Conservation (phyloP, 2,888 invertebrate genomes). For the Alloscopus bannaensis region DNA sequence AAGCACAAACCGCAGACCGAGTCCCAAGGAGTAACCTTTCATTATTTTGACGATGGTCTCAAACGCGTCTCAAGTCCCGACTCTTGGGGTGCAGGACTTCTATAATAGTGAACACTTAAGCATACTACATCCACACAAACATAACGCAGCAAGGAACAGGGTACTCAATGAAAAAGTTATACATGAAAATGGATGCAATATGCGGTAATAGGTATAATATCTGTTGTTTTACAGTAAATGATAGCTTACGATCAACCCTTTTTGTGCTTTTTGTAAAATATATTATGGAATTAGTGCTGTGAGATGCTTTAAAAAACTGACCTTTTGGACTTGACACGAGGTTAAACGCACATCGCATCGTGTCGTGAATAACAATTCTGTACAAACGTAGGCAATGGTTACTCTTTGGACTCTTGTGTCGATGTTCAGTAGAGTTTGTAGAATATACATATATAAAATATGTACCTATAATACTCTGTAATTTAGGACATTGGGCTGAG, state of each 20-base stretch:
- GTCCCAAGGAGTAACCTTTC: neutral
- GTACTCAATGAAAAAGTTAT: neutral
- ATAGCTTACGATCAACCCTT: slow-evolving; percentile 56
- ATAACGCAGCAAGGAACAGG: neutral
- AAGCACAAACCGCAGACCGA: neutral
- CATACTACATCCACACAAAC: neutral
- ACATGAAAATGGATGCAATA: slow-evolving; percentile 36
- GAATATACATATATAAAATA: neutral
- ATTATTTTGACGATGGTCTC: too few relatives aligned
- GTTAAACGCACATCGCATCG: slow-evolving; percentile 48
- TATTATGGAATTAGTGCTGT: slow-evolving; percentile 32
- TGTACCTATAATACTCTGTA: neutral
- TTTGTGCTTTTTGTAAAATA: slow-evolving; percentile 38
- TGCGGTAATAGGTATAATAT: slow-evolving; percentile 48
- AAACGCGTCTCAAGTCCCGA: too few relatives aligned
- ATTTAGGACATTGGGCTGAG: too few relatives aligned
- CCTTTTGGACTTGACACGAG: slow-evolving; percentile 54
- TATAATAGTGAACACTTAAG: too few relatives aligned
- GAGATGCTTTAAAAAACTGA: slow-evolving; percentile 23
- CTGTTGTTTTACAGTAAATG: slow-evolving; percentile 49
- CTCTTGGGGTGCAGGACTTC: too few relatives aligned
- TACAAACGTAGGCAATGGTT: neutral
- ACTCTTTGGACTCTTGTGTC: neutral
- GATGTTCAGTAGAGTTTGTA: neutral
- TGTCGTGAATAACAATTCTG: slow-evolving; percentile 47